Base-by-base conservation (phyloP, 2,797 vertebrate species). In the Danio tinwini region DNA sequence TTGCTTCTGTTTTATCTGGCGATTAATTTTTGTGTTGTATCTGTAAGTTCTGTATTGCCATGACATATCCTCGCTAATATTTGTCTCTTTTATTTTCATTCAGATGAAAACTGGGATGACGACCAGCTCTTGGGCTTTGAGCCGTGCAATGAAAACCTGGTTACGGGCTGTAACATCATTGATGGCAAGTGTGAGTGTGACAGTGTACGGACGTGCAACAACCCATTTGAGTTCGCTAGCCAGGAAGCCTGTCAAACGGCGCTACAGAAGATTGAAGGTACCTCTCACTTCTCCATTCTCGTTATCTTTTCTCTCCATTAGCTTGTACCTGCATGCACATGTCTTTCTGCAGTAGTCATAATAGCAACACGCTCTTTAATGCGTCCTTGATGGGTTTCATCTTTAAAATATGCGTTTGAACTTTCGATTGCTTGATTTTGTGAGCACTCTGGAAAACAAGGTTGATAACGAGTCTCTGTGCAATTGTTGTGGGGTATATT, bases 91-190 rank as follows among this genome's bases (percentile, higher is more conserved):
- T 77, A 76, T 81, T 53, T 71, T 78, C 92, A 90, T 80, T 76
- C 91, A 97, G 96, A 96, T 91, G 96, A 97, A 88, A 95, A 95
- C 91, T 96, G 96, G 96, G 94, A 95, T 78, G 95, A 96, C 74
- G 95, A 95, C 91, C 96, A 97, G 81, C 93, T 96, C 81, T 93
- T 96, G 88, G 95, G 95, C 90, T 95, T 96, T 91, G 95, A 96
- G 86, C 95, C 95, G 0, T 97, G 96, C 93, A 96, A 96, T 83
- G 95, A 97, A 89, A 97, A 96, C 93, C 94, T 96, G 87, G 91
- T 96, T 88, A 96, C 93, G 21, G 95, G 96, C 89, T 97, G 96
- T 92, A 97, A 97, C 89, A 96, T 97, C 87, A 96, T 96, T 87
- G 96, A 95, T 55, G 96, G 95, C 86, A 95, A 94, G 83, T 97